These are phyloP conservation scores for Phyllotreta striolata DNA, from an alignment of 2,888 invertebrate species.

Conservation along the genomic window DNA sequence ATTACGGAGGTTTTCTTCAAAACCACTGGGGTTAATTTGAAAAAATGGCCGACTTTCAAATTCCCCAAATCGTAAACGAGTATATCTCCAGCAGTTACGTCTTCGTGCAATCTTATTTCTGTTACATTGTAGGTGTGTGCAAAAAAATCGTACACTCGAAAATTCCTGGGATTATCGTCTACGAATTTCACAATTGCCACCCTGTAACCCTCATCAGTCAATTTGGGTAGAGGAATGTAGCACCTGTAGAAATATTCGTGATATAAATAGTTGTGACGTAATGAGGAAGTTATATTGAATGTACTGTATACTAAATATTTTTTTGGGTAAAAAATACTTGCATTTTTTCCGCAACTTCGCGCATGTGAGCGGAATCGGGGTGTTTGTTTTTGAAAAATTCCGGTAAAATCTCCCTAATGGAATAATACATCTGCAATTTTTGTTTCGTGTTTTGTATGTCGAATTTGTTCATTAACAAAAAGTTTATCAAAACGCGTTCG, in stretches of 20 bases:
- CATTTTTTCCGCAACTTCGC: constrained; percentile 23
- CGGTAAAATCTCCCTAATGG: constrained; percentile 30
- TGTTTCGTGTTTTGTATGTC: constrained; percentile 28
- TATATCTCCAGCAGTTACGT: constrained; percentile 61
- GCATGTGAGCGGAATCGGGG: constrained; percentile 21
- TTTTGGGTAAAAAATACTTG: constrained; percentile 29
- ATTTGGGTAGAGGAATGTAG: constrained; percentile 61
- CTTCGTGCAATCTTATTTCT: constrained; percentile 61
- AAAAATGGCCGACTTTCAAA: constrained; percentile 58
- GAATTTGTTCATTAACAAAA: constrained; percentile 34
- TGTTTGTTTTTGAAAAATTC: constrained; percentile 34
- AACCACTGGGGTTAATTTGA: constrained; percentile 60
- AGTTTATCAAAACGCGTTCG: constrained; percentile 28
- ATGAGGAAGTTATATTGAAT: not conserved
- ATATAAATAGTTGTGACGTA: no score
- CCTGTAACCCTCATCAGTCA: constrained; percentile 61
- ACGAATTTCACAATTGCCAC: constrained; percentile 60
- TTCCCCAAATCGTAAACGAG: constrained; percentile 61
- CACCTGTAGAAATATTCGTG: constrained; percentile 51
- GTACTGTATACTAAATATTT: not conserved
- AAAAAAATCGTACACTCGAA: constrained; percentile 56
- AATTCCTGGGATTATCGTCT: constrained; percentile 46
- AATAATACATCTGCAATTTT: constrained; percentile 35
- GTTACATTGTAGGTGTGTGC: constrained; percentile 61
- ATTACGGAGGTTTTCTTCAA: constrained; percentile 60